phyloP scores from a whole-genome alignment of 2,888 invertebrate species.

The Liopterus haemorrhoidalis region DNA sequence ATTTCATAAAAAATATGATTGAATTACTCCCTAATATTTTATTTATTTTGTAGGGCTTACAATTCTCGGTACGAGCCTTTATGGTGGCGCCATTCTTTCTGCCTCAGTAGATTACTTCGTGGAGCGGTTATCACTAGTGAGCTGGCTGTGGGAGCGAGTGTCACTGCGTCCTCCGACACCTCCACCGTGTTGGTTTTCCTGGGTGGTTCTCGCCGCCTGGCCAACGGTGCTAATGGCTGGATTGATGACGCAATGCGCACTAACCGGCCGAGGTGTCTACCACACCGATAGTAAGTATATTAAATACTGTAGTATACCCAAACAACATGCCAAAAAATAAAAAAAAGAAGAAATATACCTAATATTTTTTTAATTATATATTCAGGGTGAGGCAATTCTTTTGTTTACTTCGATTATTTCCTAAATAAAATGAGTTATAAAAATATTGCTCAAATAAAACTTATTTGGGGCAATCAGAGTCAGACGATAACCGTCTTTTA shows the following conservation, averaged over 20 bases:
- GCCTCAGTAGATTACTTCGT: conserved; percentile 69
- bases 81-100: conserved; percentile 68
- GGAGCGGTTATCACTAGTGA: conserved; percentile 63
- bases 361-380: no score
- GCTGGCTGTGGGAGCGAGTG: conserved; percentile 66
- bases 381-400: no score
- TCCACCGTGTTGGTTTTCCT: conserved; percentile 65
- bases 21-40: background rate
- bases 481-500: no score
- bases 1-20: background rate
- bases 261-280: conserved; percentile 62
- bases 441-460: no score
- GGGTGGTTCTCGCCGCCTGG: conserved; percentile 69
- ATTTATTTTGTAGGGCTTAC: conserved; percentile 53
- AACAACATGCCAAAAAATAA: no score
- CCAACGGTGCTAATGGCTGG: conserved; percentile 64
- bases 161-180: conserved; percentile 51
- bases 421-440: no score
- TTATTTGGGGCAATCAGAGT: no score
- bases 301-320: no score
- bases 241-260: conserved; percentile 59
- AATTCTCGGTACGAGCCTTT: conserved; percentile 67
- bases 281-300: conserved; percentile 55
- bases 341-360: no score
- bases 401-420: no score